Base-by-base conservation (phyloP, 2,888 invertebrate genomes). In the Drosophila fulvimacula region DNA sequence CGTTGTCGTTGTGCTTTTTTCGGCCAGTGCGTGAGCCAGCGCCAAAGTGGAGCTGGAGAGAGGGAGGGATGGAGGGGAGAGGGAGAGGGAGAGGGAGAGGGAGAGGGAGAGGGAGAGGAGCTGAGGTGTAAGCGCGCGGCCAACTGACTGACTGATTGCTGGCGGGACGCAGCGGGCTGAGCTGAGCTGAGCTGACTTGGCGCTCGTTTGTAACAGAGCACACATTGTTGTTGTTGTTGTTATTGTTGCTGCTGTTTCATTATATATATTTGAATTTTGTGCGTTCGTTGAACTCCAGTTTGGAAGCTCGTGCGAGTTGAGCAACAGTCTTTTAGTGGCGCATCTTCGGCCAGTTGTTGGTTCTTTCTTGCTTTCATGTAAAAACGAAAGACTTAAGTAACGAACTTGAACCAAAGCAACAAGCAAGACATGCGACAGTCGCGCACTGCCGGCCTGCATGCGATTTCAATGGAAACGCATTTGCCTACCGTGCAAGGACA, bases 361-460 rank as follows among this genome's bases (percentile, higher is more conserved):
- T 57, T 57, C 46, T 62, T 57, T 57, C 46, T 62, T 72, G 65
- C 36, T 36, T 58, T 38, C 27, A 46, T 52, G 62, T 76, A 60
- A 65, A 67, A 81, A 72, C 76, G 72, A 82, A 86, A 85, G 88
- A 86, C 85, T 88, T 85, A 88, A 66, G 81, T 79, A 72, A 88
- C 85, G 61, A 88, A 88, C 85, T 82, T 76, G 59, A 52, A n/a
- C 51, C 42, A 51, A 21, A 30, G 17, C 1, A 21, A 36, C 42
- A 13, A 17, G n/a, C 39, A n/a, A 32, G 51, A 38, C 34, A 62
- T 19, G 21, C 53, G 41, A 53, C 39, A 34, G 21, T 9, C 34
- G 30, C 10, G 19, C 49, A 34, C 19, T 9, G 24, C n/a, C 44
- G 11, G 46, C 2, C n/a, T 30, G 52, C 39, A 24, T 41, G 58